Evolutionary conservation across 2,888 invertebrate species (phyloP).

Genomic region (Lordiphosa andalusiaca): DNA sequence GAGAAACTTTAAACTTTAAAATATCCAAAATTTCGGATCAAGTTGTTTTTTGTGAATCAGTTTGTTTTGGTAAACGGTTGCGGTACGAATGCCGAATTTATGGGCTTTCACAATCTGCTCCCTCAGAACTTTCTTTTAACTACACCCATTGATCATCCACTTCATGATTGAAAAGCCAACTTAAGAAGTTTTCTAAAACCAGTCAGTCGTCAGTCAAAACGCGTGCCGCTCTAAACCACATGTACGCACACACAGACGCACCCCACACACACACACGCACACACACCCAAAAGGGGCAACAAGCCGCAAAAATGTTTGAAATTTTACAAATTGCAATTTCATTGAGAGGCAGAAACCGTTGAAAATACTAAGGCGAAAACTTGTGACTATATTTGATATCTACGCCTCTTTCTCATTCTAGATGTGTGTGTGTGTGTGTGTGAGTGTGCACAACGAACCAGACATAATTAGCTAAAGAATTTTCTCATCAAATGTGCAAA

Average conservation of each 20-base stretch:
- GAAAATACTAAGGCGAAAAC: conserved; percentile 47
- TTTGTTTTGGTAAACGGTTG: no score
- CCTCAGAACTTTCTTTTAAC: conserved; percentile 18
- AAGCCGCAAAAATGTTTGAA: conserved; percentile 65
- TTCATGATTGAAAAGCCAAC: conserved; percentile 45
- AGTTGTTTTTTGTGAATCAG: no score
- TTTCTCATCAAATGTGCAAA: conserved; percentile 71
- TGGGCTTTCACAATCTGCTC: background rate
- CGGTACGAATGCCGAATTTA: no score
- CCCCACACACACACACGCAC: conserved; percentile 3
- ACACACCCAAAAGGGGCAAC: conserved; percentile 39
- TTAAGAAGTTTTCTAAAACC: conserved; percentile 44
- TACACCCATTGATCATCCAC: conserved; percentile 30
- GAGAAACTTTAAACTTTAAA: no score
- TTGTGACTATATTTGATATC: conserved; percentile 48
- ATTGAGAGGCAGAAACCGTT: conserved; percentile 51
- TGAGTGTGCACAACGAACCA: conserved; percentile 62
- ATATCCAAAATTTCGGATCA: no score
- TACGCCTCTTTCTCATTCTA: background rate
- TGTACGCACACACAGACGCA: background rate
- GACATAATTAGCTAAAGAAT: conserved; percentile 68
- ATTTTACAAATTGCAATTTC: conserved; percentile 69
- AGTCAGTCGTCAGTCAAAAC: conserved; percentile 45
- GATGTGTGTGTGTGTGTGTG: conserved; percentile 30
- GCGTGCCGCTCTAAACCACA: conserved; percentile 48